Conservation (phyloP, 2,797 vertebrate genomes). For the Eulemur albifrons region DNA sequence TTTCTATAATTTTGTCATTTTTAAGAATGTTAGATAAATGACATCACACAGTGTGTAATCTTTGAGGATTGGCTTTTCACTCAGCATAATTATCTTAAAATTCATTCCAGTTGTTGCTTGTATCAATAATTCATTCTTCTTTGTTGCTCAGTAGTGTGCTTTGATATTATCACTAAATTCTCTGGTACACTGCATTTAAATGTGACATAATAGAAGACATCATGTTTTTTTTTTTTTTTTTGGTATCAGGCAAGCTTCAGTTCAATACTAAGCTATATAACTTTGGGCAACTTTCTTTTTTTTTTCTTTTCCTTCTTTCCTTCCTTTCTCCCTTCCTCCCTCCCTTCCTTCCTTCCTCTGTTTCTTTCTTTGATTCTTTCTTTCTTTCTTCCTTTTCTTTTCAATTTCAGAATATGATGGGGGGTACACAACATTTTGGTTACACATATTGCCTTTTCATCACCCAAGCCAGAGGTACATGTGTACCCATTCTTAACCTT, state of each 20-base stretch:
- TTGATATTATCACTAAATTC: neutral
- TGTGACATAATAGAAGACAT: neutral
- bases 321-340: too few relatives aligned
- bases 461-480: too few relatives aligned
- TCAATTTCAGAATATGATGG: too few relatives aligned
- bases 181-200: neutral
- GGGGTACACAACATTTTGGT: too few relatives aligned
- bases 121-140: conserved; percentile 4
- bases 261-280: neutral
- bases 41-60: neutral
- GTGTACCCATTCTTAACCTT: neutral
- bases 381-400: too few relatives aligned
- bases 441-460: too few relatives aligned
- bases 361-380: accelerated
- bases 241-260: neutral
- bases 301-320: too few relatives aligned
- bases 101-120: neutral
- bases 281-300: neutral
- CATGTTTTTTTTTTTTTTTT: neutral
- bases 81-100: neutral
- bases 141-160: neutral
- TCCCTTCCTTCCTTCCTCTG: too few relatives aligned
- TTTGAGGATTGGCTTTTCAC: neutral
- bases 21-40: neutral
- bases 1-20: conserved; percentile 24